These are phyloP conservation scores for Gallirallus australis DNA, from an alignment of 2,797 vertebrate genomes.

Conservation along the genomic window DNA sequence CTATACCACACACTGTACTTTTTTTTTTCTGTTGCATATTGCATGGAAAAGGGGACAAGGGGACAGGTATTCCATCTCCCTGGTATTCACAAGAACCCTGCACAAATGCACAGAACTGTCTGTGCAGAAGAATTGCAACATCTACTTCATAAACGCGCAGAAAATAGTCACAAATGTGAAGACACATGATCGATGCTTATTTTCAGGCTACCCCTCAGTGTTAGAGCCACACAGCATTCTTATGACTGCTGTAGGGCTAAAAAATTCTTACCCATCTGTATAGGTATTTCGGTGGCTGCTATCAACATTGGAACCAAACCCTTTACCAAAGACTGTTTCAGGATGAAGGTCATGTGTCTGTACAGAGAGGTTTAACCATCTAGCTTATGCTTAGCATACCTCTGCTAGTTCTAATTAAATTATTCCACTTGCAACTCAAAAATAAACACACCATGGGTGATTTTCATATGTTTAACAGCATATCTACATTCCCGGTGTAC, in stretches of 20 bases:
- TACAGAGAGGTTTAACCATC: constrained; percentile 29
- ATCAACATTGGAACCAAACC: background rate
- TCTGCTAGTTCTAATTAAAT: background rate
- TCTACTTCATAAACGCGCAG: background rate
- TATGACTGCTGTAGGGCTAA: background rate
- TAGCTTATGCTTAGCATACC: background rate
- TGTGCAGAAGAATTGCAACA: background rate
- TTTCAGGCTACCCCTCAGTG: background rate
- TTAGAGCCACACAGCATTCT: background rate
- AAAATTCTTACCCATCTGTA: background rate
- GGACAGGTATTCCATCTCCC: background rate
- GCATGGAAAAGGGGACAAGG: background rate
- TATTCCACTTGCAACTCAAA: background rate
- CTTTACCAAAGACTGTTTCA: constrained; percentile 21
- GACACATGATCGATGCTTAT: background rate
- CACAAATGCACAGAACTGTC: background rate
- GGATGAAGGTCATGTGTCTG: background rate
- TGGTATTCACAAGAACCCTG: background rate
- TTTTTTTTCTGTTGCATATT: background rate
- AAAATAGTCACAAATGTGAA: background rate
- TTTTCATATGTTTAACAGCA: background rate
- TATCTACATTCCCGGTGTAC: background rate
- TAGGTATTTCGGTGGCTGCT: background rate
- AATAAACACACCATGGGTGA: background rate
- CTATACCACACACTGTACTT: background rate